A percentile compares a stretch with the other conserved stretches of the same genome.
Evolutionary conservation across 2,888 invertebrate genomes (phyloP).

Genomic region (Oscheius sp.): DNA sequence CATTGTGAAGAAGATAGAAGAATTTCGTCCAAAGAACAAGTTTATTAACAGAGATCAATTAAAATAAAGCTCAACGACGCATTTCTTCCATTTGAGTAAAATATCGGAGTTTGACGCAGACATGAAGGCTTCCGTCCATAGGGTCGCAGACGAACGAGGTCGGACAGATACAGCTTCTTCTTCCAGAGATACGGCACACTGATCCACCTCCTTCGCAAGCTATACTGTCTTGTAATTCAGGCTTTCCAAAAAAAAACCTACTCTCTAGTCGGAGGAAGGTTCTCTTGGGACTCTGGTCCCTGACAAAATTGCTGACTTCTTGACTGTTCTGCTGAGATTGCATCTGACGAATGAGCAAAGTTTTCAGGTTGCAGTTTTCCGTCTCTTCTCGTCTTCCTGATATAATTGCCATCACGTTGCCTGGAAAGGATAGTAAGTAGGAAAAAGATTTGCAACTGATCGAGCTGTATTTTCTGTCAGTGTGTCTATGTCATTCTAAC

Average conservation of each 20-base stretch:
- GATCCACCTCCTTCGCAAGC: constrained; percentile 47
- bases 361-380: constrained; percentile 44
- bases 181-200: constrained; percentile 41
- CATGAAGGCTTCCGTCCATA: constrained; percentile 39
- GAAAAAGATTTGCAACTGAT: no score
- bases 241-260: neutral
- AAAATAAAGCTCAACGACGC: constrained; percentile 21
- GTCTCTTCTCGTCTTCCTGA: constrained; percentile 41
- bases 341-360: constrained; percentile 32
- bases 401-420: constrained; percentile 47
- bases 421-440: constrained; percentile 27
- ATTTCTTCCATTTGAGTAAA: constrained; percentile 36
- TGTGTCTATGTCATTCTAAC: no score
- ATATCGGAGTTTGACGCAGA: constrained; percentile 44
- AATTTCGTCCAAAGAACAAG: neutral
- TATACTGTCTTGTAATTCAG: constrained; percentile 31
- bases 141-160: constrained; percentile 46
- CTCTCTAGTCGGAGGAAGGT: constrained; percentile 6
- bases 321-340: constrained; percentile 14
- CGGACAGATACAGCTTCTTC: constrained; percentile 46
- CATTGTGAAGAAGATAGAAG: constrained; percentile 4
- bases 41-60: neutral
- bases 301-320: neutral
- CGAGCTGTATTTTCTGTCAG: no score
- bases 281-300: neutral